phyloP scores from a whole-genome alignment of 1,140 invertebrate genomes.

The Mamestra configurata region DNA sequence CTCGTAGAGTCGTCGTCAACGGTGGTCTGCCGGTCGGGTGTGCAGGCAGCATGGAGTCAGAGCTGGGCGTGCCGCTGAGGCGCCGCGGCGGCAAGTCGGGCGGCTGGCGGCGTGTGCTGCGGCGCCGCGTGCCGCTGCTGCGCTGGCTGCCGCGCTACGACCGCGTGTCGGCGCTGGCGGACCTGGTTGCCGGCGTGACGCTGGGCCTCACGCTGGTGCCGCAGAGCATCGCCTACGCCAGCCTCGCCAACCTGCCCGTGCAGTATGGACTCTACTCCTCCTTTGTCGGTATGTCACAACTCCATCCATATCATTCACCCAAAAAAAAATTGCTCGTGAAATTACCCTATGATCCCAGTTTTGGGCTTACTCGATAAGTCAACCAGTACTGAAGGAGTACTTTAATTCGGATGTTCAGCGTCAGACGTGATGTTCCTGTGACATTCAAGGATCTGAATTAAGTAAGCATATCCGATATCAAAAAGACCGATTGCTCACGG shows the following conservation, averaged over 20 bases:
- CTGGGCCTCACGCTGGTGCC: slow-evolving; percentile 94
- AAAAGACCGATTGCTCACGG: no score
- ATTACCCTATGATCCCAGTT: no score
- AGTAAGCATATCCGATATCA: no score
- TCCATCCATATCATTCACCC: no score
- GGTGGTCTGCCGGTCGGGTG: background rate
- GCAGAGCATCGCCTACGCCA: slow-evolving; percentile 95
- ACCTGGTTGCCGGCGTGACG: slow-evolving; percentile 93
- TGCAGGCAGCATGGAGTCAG: slow-evolving; percentile 54
- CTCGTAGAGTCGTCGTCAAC: background rate
- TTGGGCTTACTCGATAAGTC: no score
- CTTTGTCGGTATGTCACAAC: slow-evolving; percentile 77
- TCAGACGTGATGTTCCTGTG: no score
- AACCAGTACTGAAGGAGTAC: no score
- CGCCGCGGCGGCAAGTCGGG: slow-evolving; percentile 30
- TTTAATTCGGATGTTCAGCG: no score
- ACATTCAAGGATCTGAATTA: no score
- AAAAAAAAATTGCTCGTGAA: no score
- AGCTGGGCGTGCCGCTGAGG: slow-evolving; percentile 53
- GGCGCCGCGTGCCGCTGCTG: slow-evolving; percentile 87
- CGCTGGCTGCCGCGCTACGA: slow-evolving; percentile 91
- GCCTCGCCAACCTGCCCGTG: slow-evolving; percentile 91
- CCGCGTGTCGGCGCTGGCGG: slow-evolving; percentile 89
- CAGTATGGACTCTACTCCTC: slow-evolving; percentile 90
- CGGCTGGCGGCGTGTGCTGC: slow-evolving; percentile 57